A percentile compares a stretch with the other conserved stretches of the same genome.
Conservation (phyloP, 2,888 invertebrate species). For the Rhagium mordax region DNA sequence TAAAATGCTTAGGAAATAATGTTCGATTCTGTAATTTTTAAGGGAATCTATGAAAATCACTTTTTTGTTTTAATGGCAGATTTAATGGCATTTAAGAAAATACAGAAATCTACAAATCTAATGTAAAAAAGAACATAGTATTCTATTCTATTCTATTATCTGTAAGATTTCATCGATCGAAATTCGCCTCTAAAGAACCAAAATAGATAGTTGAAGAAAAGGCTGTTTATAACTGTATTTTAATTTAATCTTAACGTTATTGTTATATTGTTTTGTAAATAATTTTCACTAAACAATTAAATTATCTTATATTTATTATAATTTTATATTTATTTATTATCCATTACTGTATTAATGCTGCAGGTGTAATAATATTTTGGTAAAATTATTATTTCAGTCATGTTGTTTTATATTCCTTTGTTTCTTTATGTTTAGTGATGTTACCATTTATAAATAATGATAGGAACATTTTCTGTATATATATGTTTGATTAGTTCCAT, state of each 20-base stretch:
- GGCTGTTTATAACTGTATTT: not conserved
- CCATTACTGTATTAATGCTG: not conserved
- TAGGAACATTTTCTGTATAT: conserved; percentile 4
- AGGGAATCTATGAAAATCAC: too few species aligned
- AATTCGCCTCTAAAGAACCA: not conserved
- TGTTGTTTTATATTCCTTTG: not conserved
- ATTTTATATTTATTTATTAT: not conserved
- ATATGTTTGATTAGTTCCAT: not conserved
- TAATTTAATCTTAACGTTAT: not conserved
- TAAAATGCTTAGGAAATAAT: too few species aligned
- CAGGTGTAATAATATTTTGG: not conserved
- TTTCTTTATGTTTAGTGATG: not conserved
- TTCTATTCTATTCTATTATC: too few species aligned
- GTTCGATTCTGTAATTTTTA: too few species aligned
- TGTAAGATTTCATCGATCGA: too few species aligned
- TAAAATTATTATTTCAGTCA: not conserved
- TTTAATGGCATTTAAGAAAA: too few species aligned
- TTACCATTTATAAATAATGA: not conserved
- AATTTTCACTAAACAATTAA: not conserved
- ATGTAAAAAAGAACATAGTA: too few species aligned
- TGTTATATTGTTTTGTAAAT: not conserved
- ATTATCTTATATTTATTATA: conserved; percentile 1
- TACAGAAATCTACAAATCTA: too few species aligned
- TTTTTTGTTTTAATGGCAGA: too few species aligned
- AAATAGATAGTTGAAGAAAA: not conserved